These are phyloP conservation scores for Spheniscus humboldti DNA, from an alignment of 2,797 vertebrate genomes.

Conservation along the genomic window DNA sequence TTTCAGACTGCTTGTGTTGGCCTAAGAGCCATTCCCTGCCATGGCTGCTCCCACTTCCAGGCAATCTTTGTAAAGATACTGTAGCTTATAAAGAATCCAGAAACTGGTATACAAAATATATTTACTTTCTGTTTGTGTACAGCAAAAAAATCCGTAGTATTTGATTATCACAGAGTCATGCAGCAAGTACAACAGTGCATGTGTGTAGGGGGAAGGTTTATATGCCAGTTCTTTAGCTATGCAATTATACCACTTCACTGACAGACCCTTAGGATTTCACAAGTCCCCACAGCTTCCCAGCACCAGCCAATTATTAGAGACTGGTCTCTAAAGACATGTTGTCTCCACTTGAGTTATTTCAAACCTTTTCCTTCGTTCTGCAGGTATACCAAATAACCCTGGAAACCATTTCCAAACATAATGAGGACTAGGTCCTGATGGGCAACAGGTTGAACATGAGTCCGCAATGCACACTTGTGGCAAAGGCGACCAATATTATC, in stretches of 20 bases:
- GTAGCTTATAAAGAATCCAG: neutral
- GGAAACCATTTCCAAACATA: neutral
- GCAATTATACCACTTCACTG: neutral
- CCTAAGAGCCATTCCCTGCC: neutral
- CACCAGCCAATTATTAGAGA: neutral
- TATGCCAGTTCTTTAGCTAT: neutral
- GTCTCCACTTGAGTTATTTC: neutral
- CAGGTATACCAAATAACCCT: neutral
- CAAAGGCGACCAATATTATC: neutral
- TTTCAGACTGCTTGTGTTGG: neutral
- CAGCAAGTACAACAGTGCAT: neutral
- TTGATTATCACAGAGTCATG: neutral
- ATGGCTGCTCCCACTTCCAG: neutral
- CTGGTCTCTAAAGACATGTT: neutral
- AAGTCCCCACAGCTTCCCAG: neutral
- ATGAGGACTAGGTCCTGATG: neutral
- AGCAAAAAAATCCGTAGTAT: neutral
- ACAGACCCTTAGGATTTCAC: neutral
- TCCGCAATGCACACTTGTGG: neutral
- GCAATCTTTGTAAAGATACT: neutral
- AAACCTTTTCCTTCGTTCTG: neutral
- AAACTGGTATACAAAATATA: neutral
- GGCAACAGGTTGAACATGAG: neutral
- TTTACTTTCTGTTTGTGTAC: neutral
- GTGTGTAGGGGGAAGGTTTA: neutral